These are phyloP conservation scores for Eristalinus sepulchralis DNA, from an alignment of 2,888 invertebrate species.

Conservation along the genomic window DNA sequence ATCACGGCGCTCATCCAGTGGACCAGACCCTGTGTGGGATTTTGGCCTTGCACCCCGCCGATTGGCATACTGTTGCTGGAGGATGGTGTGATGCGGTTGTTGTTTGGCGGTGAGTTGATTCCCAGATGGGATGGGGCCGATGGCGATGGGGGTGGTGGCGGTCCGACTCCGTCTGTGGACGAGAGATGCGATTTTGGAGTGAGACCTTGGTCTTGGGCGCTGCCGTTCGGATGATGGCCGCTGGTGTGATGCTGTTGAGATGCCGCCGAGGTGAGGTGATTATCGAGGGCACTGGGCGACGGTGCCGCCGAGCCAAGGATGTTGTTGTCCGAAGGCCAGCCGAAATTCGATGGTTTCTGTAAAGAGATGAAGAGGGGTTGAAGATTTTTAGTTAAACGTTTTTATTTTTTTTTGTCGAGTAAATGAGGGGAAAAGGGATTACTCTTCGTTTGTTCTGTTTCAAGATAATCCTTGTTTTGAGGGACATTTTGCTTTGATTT, in stretches of 20 bases:
- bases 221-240: conserved; percentile 60
- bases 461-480: no score
- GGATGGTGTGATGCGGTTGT: conserved; percentile 60
- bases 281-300: conserved; percentile 61
- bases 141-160: conserved; percentile 72
- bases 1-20: conserved; percentile 97
- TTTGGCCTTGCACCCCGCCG: conserved; percentile 83
- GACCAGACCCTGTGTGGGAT: conserved; percentile 90
- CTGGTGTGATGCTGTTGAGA: conserved; percentile 69
- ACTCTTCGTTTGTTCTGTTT: no score
- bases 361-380: conserved; percentile 55
- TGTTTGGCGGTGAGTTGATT: conserved; percentile 58
- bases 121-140: conserved; percentile 73
- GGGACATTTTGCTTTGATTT: no score
- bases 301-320: conserved; percentile 65
- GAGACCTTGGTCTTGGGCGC: conserved; percentile 65
- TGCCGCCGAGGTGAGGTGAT: conserved; percentile 52
- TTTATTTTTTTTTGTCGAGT: no score
- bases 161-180: conserved; percentile 47
- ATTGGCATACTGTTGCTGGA: conserved; percentile 78
- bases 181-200: conserved; percentile 60
- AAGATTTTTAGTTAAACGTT: not conserved
- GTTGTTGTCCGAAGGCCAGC: conserved; percentile 82
- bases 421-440: no score
- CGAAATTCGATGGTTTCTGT: conserved; percentile 86